Conservation (phyloP, 2,113 vertebrate genomes). For the Brachirus orientalis region DNA sequence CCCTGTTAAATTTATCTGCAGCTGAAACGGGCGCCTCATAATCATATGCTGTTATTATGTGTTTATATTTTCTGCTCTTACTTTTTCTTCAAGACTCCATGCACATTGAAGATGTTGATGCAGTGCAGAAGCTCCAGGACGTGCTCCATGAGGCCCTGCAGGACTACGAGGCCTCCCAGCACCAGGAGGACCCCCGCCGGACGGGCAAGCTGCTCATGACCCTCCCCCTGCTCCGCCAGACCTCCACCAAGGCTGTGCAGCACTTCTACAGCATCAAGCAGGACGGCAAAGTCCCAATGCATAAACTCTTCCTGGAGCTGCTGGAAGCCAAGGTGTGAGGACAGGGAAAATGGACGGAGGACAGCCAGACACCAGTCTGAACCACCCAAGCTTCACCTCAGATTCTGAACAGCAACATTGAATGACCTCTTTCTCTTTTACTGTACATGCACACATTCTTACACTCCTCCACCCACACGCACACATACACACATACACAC, state of each 20-base stretch:
- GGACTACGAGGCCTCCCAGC: constrained; percentile 96
- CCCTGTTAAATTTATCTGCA: no score
- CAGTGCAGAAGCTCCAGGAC: constrained; percentile 98
- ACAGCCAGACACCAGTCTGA: constrained; percentile 40
- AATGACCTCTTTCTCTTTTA: constrained; percentile 75
- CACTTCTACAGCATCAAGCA: constrained; percentile 99
- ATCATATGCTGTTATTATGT: neutral
- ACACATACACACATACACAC: constrained; percentile 30
- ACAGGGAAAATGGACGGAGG: constrained; percentile 27
- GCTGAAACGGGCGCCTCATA: no score
- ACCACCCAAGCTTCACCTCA: constrained; percentile 41
- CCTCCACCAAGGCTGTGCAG: constrained; percentile 98
- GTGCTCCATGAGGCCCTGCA: constrained; percentile 98
- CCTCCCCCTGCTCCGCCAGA: constrained; percentile 96
- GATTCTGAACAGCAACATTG: constrained; percentile 57
- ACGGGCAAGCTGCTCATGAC: constrained; percentile 99
- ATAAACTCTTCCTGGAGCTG: constrained; percentile 99
- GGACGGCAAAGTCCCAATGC: constrained; percentile 99
- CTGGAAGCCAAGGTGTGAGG: constrained; percentile 99
- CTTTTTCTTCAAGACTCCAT: constrained; percentile 88
- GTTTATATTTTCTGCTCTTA: neutral
- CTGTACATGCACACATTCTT: constrained; percentile 33
- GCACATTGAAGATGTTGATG: constrained; percentile 99
- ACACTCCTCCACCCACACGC: constrained; percentile 21
- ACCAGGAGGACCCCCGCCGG: constrained; percentile 94